phyloP scores from a whole-genome alignment of 2,888 invertebrate genomes.

The Carabus problematicus region DNA sequence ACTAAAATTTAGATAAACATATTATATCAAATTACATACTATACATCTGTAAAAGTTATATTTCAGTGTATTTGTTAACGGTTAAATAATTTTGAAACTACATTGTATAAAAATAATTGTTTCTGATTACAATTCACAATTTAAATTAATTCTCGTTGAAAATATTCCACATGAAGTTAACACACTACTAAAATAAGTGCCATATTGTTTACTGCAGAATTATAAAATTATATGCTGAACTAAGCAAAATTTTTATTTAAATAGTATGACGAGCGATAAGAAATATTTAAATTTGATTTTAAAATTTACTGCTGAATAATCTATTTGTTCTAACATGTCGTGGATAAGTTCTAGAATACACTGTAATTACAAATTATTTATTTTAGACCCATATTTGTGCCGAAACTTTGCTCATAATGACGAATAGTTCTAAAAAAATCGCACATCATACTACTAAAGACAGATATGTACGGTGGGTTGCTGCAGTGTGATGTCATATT shows the following conservation, averaged over 20 bases:
- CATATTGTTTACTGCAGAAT: no score
- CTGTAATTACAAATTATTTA: not conserved
- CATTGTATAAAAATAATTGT: not conserved
- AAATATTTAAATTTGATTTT: no score
- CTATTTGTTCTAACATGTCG: no score
- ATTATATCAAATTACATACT: slow-evolving; percentile 11
- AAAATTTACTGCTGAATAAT: no score
- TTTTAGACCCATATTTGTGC: slow-evolving; percentile 1
- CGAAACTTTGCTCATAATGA: slow-evolving; percentile 8
- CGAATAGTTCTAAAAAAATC: slow-evolving; percentile 21
- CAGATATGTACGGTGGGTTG: slow-evolving; percentile 24
- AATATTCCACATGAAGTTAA: no score
- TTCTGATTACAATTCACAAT: slow-evolving; percentile 12
- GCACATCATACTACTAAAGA: slow-evolving; percentile 27
- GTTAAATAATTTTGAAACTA: slow-evolving; percentile 3
- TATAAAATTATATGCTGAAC: no score
- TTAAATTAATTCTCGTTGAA: not conserved
- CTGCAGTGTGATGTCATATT: slow-evolving; percentile 34
- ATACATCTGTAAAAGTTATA: slow-evolving; percentile 6
- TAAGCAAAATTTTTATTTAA: no score
- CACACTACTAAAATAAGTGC: no score
- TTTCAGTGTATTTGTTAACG: slow-evolving; percentile 2
- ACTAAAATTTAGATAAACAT: not conserved
- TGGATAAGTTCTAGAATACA: not conserved
- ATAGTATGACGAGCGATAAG: no score